Conservation (phyloP, 2,113 vertebrate species). For the Bubo blakistoni region DNA sequence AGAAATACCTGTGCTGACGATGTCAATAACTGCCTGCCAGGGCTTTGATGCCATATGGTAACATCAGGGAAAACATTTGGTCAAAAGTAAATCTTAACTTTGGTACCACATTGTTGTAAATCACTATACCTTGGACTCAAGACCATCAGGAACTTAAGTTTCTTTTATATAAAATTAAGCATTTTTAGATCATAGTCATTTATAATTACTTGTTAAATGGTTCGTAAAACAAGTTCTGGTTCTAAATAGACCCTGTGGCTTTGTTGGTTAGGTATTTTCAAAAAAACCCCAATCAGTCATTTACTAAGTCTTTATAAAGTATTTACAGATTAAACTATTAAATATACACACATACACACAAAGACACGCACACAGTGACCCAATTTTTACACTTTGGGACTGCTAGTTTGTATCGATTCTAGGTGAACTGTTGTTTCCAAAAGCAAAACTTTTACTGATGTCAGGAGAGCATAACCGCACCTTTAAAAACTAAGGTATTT, state of each 20-base stretch:
- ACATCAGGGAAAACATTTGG: background rate
- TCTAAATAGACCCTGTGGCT: background rate
- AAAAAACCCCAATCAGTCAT: background rate
- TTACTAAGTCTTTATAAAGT: background rate
- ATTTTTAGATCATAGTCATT: background rate
- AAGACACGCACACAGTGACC: background rate
- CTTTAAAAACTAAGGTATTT: background rate
- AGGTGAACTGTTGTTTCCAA: background rate
- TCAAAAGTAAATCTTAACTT: background rate
- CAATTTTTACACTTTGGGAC: background rate
- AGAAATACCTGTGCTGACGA: background rate
- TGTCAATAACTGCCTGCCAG: background rate
- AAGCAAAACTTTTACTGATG: background rate
- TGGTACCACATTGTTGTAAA: background rate
- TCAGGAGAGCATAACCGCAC: background rate
- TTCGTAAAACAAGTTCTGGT: background rate
- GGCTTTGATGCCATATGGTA: background rate
- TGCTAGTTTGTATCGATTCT: background rate
- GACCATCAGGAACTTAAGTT: background rate
- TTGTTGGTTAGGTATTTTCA: background rate
- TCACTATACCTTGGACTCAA: background rate
- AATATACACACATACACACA: background rate
- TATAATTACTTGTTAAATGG: background rate
- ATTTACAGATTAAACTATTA: background rate
- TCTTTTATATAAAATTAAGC: background rate